Percentiles rank a stretch among this genome's conserved stretches.
Conservation (phyloP, 1,140 invertebrate genomes). For the Papilio aristodemus region DNA sequence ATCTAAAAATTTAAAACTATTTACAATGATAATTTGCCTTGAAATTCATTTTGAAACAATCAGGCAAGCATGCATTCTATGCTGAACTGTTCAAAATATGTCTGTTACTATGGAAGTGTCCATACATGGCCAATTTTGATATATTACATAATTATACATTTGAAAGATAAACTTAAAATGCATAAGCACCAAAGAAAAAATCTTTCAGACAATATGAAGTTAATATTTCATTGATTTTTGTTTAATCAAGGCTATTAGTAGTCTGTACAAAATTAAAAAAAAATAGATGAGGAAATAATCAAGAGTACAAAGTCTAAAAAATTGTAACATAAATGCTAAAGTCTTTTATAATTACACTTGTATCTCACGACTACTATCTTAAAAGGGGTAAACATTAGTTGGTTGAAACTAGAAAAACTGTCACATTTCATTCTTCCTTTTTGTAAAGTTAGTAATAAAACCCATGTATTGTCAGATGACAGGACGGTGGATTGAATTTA, state of each 20-base stretch:
- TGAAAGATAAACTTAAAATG: slow-evolving; percentile 10
- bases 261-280: slow-evolving; percentile 10
- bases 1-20: slow-evolving; percentile 39
- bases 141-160: slow-evolving; percentile 39
- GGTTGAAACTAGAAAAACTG: background rate
- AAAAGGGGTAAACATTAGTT: too few relatives aligned
- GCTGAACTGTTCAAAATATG: slow-evolving; percentile 43
- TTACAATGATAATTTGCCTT: slow-evolving; percentile 43
- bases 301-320: background rate
- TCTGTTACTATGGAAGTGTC: slow-evolving; percentile 31
- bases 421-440: background rate
- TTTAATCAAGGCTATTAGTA: background rate
- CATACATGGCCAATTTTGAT: slow-evolving; percentile 30
- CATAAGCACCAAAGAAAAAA: slow-evolving; percentile 29
- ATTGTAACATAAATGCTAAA: background rate
- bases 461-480: too few relatives aligned
- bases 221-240: background rate
- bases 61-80: slow-evolving; percentile 66
- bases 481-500: too few relatives aligned
- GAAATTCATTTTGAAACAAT: slow-evolving; percentile 35
- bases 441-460: too few relatives aligned
- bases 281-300: background rate
- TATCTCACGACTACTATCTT: background rate
- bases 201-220: background rate
- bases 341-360: slow-evolving; percentile 4